Conservation (phyloP, 2,888 invertebrate genomes). For the Acanthosoma haemorrhoidale region DNA sequence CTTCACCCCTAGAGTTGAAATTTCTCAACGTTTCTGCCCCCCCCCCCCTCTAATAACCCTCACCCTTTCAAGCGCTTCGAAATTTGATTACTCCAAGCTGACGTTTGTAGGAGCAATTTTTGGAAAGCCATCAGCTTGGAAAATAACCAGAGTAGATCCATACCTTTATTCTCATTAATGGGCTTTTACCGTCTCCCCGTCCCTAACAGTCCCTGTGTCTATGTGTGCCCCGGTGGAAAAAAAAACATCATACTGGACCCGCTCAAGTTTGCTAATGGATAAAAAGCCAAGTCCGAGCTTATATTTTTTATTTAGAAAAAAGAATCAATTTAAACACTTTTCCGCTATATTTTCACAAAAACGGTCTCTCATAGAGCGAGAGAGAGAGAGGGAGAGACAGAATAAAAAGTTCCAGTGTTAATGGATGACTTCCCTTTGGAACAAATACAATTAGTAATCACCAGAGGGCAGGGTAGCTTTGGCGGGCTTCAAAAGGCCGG, state of each 20-base stretch:
- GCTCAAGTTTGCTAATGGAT: constrained; percentile 23
- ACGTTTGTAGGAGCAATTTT: neutral
- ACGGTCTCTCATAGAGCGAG: constrained; percentile 19
- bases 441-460: constrained; percentile 31
- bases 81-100: constrained; percentile 1
- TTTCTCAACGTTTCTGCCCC: no score
- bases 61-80: neutral
- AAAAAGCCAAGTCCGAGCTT: constrained; percentile 27
- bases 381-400: constrained; percentile 6
- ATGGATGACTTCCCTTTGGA: constrained; percentile 31
- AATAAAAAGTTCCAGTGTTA: constrained; percentile 29
- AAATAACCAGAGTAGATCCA: constrained; percentile 14
- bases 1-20: no score
- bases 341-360: constrained; percentile 32
- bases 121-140: constrained; percentile 5
- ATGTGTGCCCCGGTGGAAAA: neutral
- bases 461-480: constrained; percentile 15
- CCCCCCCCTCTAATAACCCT: no score
- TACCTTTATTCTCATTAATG: constrained; percentile 20
- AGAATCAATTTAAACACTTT: constrained; percentile 31
- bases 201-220: neutral
- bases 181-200: neutral
- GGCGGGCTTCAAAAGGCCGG: constrained; percentile 11
- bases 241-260: constrained; percentile 1
- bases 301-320: constrained; percentile 23